Evolutionary conservation across 2,797 vertebrate genomes (phyloP).

Genomic region (Emys orbicularis): DNA sequence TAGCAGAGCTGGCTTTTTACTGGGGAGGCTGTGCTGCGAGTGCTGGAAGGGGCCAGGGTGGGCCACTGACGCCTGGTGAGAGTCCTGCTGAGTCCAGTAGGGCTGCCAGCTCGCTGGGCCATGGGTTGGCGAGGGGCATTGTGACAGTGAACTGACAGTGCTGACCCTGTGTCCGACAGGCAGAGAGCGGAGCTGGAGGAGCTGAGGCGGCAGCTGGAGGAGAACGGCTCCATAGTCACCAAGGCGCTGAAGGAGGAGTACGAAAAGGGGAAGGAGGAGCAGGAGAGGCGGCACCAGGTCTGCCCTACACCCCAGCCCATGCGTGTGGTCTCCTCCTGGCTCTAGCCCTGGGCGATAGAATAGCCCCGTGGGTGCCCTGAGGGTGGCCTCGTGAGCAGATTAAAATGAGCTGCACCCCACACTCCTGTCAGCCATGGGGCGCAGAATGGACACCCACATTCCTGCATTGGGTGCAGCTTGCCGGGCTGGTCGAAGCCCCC

Average conservation of each 20-base stretch:
- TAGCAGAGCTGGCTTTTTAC: rapidly evolving
- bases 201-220: conserved; percentile 89
- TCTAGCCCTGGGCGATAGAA: background rate
- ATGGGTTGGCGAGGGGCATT: background rate
- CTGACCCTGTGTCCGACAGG: conserved; percentile 74
- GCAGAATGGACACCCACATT: background rate
- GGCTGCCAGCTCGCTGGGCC: background rate
- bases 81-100: background rate
- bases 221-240: conserved; percentile 84
- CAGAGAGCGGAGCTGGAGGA: conserved; percentile 91
- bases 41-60: too few species aligned
- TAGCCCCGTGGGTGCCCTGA: background rate
- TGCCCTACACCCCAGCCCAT: background rate
- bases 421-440: background rate
- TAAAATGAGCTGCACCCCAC: background rate
- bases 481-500: background rate
- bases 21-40: background rate
- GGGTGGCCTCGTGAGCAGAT: background rate
- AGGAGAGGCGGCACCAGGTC: conserved; percentile 94
- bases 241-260: conserved; percentile 88
- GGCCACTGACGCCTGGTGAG: background rate
- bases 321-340: background rate
- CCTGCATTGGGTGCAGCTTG: background rate
- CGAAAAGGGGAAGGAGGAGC: conserved; percentile 89
- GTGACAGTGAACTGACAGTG: background rate